Evolutionary conservation across 2,888 invertebrate genomes (phyloP).

Genomic region (Drosophila emarginata): DNA sequence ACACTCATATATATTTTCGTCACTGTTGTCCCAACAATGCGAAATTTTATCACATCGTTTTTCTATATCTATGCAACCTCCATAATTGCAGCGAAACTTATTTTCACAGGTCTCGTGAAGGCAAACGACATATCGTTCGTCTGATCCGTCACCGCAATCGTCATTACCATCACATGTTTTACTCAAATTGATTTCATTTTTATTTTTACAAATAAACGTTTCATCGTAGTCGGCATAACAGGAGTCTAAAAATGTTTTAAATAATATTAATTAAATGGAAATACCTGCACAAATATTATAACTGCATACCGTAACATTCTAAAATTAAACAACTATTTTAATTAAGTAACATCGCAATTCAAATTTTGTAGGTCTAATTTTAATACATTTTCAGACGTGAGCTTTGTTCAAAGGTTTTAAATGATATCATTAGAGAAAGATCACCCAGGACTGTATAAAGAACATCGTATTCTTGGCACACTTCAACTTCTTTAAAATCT

Average conservation of each 20-base stretch:
- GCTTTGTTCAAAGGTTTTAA: no score
- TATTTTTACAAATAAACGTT: background rate
- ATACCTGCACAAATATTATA: no score
- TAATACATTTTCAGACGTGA: no score
- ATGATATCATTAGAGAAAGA: no score
- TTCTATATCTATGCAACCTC: constrained; percentile 24
- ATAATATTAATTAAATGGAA: background rate
- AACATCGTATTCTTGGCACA: no score
- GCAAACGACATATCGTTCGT: constrained; percentile 37
- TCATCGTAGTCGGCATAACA: background rate
- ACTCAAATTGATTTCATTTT: background rate
- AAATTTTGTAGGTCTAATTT: no score
- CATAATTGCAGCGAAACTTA: constrained; percentile 40
- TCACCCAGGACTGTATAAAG: no score
- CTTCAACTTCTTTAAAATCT: no score
- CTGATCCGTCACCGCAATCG: constrained; percentile 33
- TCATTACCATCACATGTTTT: constrained; percentile 29
- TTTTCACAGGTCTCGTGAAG: background rate
- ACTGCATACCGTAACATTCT: no score
- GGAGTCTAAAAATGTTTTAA: background rate
- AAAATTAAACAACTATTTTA: no score
- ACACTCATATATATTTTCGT: constrained; percentile 34
- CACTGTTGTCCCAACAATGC: constrained; percentile 46
- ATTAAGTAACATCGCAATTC: no score
- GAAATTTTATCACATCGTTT: constrained; percentile 2